Base-by-base conservation (phyloP, 2,888 invertebrate species). In the Herminia tarsipennalis region DNA sequence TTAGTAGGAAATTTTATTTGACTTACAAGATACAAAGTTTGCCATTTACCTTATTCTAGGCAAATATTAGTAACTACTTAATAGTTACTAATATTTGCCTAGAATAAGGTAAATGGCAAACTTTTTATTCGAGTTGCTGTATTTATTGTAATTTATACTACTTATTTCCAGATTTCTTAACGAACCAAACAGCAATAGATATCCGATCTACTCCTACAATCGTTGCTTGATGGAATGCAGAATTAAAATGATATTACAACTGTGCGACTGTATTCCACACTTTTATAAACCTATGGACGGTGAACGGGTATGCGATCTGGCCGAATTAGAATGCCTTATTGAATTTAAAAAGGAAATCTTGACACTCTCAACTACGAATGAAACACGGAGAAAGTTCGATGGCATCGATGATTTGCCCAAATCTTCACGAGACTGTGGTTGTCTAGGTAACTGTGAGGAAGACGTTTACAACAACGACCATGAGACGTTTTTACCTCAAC, bases 221-320 rank as follows among this genome's bases (percentile, higher is more conserved):
- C 88, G 95, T 48, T 96, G 96, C 68, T 78, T 94, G 42, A 87
- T 94, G 69, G 95, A 96, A 70, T 96, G 96, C 61, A 92, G 95
- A 61, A 94, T 94, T 53, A 85, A 81, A 47, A 83, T 94, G 61
- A 93, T 95, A 6, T 71, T 92, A 21, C 88, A 88, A 40, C 71
- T 93, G 9, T 96, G 96, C 69, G 93, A 93, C 0, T 96, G 96
- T 76, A 82, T 94, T 35, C 96, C 96, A 0, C 95, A 95, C 79
- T 95, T 96, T 70, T 95, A 95, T 67, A 93, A 94, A 56, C 92
- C 92, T 57, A 74, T 92, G 51, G 90, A 66, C 34, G 54, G 73
- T 41, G 91, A 92, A 66, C 76, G 71, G 51, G 70, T 85, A 10
- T 92, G 92, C 52, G 74, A 75, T 35, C 48, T 90, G 28, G 62